A percentile compares a stretch with the other conserved stretches of the same genome.
Evolutionary conservation across 2,888 invertebrate genomes (phyloP).

Genomic region (Caenorhabditis sp.): DNA sequence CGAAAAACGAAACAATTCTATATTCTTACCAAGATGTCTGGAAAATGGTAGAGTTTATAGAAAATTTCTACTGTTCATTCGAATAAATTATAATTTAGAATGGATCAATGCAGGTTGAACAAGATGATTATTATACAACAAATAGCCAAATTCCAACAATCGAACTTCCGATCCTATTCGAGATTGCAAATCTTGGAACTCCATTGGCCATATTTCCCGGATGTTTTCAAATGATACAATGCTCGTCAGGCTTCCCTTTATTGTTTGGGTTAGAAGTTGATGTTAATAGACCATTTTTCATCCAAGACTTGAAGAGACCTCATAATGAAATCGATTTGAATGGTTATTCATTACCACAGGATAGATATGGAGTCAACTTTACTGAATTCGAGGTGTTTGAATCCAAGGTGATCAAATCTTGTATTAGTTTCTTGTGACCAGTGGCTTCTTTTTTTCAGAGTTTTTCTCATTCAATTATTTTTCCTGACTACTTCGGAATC

Average conservation of each 20-base stretch:
- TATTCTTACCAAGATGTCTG: not conserved
- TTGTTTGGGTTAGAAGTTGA: not conserved
- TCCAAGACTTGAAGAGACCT: too few relatives aligned
- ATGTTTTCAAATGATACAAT: not conserved
- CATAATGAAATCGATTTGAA: not conserved
- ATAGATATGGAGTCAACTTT: not conserved
- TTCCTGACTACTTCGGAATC: not conserved
- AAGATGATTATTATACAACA: too few relatives aligned
- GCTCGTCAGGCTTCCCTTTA: not conserved
- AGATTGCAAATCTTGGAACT: not conserved
- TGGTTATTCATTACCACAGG: not conserved
- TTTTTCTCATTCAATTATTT: not conserved
- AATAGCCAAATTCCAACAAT: too few relatives aligned
- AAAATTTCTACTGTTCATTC: not conserved
- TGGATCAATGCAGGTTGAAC: too few relatives aligned
- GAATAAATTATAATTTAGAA: too few relatives aligned
- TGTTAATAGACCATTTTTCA: not conserved
- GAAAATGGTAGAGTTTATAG: not conserved
- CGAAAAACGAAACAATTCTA: not conserved
- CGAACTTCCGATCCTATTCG: too few relatives aligned
- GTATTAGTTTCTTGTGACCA: too few relatives aligned
- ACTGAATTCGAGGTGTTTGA: not conserved
- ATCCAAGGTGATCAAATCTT: too few relatives aligned
- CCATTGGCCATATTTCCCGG: not conserved
- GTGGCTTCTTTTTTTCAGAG: too few relatives aligned